Conservation (phyloP, 1,140 invertebrate species). For the Leucophenga varia region DNA sequence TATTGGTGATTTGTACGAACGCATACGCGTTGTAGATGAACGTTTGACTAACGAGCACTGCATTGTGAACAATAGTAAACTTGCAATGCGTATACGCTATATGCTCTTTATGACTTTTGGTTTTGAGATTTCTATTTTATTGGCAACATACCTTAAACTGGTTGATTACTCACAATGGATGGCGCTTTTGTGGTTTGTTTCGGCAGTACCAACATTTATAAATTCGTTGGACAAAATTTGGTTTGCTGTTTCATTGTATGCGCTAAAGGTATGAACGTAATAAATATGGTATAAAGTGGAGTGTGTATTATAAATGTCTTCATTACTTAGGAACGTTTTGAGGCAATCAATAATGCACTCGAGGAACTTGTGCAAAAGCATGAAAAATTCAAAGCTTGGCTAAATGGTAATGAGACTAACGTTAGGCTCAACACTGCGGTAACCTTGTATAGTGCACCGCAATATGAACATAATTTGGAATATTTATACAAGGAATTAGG, state of each 20-base stretch:
- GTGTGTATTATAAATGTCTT: too few species aligned
- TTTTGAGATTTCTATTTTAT: conserved; percentile 42
- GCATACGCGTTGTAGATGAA: conserved; percentile 44
- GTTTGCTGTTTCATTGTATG: conserved; percentile 45
- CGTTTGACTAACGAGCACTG: conserved; percentile 38
- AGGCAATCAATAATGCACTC: conserved; percentile 40
- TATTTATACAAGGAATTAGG: conserved; percentile 45
- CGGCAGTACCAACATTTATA: conserved; percentile 42
- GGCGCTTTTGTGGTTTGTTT: conserved; percentile 39
- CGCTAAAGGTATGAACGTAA: too few species aligned
- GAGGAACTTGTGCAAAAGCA: conserved; percentile 38
- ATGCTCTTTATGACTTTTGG: conserved; percentile 40
- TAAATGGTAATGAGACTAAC: conserved; percentile 11
- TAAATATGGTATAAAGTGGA: too few species aligned
- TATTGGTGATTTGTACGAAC: conserved; percentile 42
- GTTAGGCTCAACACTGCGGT: not conserved
- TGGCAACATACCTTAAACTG: conserved; percentile 34
- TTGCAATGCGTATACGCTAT: conserved; percentile 30
- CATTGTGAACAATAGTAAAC: conserved; percentile 32
- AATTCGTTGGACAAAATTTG: conserved; percentile 53
- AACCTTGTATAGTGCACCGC: conserved; percentile 21
- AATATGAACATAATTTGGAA: conserved; percentile 42
- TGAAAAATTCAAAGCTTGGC: conserved; percentile 39
- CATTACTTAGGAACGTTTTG: conserved; percentile 48
- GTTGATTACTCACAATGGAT: conserved; percentile 42